Percentiles rank a stretch among this genome's conserved stretches.
Conservation (phyloP, 2,888 invertebrate genomes). For the Schizotus pectinicornis region DNA sequence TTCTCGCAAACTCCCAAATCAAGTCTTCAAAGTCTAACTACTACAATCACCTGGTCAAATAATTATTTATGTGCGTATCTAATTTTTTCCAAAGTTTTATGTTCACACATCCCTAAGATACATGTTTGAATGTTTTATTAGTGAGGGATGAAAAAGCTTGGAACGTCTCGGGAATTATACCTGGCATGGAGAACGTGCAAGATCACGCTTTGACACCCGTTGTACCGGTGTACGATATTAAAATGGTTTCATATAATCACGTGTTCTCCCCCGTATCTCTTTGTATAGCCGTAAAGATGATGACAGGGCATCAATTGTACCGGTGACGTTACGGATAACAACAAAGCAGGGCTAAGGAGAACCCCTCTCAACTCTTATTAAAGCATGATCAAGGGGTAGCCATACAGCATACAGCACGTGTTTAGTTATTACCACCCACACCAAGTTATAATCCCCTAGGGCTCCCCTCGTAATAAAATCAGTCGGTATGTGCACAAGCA, state of each 20-base stretch:
- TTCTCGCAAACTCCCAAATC: too few relatives aligned
- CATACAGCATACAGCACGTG: slow-evolving; percentile 24
- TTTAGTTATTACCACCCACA: slow-evolving; percentile 28
- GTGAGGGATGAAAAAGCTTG: too few relatives aligned
- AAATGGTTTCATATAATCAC: slow-evolving; percentile 33
- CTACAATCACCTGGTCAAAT: too few relatives aligned
- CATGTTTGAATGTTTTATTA: too few relatives aligned
- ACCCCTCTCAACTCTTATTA: slow-evolving; percentile 31
- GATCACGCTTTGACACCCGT: slow-evolving; percentile 24
- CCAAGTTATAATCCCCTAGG: slow-evolving; percentile 1
- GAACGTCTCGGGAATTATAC: too few relatives aligned
- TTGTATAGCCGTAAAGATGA: slow-evolving; percentile 27
- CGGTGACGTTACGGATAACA: slow-evolving; percentile 31
- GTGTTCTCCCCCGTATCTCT: slow-evolving; percentile 27
- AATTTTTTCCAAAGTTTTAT: too few relatives aligned
- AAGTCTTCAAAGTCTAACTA: too few relatives aligned
- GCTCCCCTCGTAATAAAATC: slow-evolving; percentile 20
- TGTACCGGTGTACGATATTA: slow-evolving; percentile 12
- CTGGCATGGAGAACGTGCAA: too few relatives aligned
- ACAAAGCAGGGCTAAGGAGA: slow-evolving; percentile 27
- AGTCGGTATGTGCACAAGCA: slow-evolving; percentile 13
- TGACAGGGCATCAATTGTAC: slow-evolving; percentile 35
- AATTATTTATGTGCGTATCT: too few relatives aligned
- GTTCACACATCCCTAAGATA: too few relatives aligned
- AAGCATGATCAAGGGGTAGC: slow-evolving; percentile 30